Evolutionary conservation across 53 echinoderm and acorn worm species (phyloP), one percentile per base, ranked within the genome.

Genomic region (Antedon mediterranea): DNA sequence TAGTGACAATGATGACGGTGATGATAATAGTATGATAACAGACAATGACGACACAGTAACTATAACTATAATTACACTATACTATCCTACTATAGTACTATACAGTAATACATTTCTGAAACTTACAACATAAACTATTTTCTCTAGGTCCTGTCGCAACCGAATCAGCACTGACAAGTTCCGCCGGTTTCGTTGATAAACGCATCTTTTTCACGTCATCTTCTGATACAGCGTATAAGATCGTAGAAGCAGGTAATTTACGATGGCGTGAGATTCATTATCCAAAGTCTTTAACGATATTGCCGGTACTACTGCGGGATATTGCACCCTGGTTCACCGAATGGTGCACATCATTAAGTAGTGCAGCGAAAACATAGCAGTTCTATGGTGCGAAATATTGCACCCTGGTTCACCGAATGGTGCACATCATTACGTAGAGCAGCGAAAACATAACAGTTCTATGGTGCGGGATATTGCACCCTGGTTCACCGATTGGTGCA

Each of bases 91-190:
- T n/a, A n/a, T n/a, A n/a, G n/a, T n/a, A n/a, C n/a, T n/a, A n/a
- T n/a, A n/a, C n/a, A n/a, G n/a, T n/a, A n/a, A n/a, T n/a, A n/a
- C n/a, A n/a, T n/a, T n/a, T n/a, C n/a, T n/a, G n/a, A n/a, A n/a
- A n/a, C n/a, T n/a, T n/a, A n/a, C n/a, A n/a, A n/a, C n/a, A n/a
- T n/a, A n/a, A n/a, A n/a, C n/a, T n/a, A 13, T 6, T n/a, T 34
- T 33, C 44, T 30, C 14, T 85, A 93, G 93, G 93, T 9, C 85
- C 85, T 18, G 91, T 94, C 30, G 82, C 91, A 76, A 94, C 94
- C 43, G 81, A 84, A 32, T 82, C 86, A 74, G 91, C 85, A 28
- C 78, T 79, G 28, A 57, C 81, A 71, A 84, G 74, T 28, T 76
- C 85, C 7, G 75, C 85, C 43, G 72, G 30, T 3, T 82, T 89